These are phyloP conservation scores for Sarcophaga rosellei DNA, from an alignment of 2,888 invertebrate species.

Conservation along the genomic window DNA sequence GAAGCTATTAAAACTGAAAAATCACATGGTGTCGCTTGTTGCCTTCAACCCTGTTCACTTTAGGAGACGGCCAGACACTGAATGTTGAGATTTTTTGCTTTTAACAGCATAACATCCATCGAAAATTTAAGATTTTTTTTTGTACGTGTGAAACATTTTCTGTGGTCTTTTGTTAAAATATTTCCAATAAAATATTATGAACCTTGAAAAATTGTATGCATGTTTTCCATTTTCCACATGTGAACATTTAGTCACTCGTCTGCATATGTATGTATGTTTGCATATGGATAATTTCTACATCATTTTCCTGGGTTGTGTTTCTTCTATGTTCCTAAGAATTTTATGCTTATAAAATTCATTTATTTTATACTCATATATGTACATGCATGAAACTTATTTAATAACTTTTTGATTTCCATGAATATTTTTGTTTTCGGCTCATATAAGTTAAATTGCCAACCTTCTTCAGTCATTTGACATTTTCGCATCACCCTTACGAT, in stretches of 20 bases:
- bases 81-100: background rate
- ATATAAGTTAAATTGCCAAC: conserved; percentile 6
- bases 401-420: conserved; percentile 37
- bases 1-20: conserved; percentile 31
- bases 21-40: background rate
- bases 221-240: background rate
- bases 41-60: background rate
- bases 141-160: background rate
- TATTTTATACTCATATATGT: conserved; percentile 16
- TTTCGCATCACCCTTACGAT: no score
- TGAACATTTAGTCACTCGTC: background rate
- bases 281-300: conserved; percentile 4
- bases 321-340: conserved; percentile 17
- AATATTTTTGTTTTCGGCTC: background rate
- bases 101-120: conserved; percentile 30
- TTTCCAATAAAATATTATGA: conserved; percentile 52
- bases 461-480: background rate
- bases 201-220: conserved; percentile 61
- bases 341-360: conserved; percentile 56
- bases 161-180: background rate
- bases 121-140: background rate
- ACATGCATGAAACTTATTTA: conserved; percentile 28
- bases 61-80: no score
- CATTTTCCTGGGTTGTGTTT: background rate
- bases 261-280: background rate